A percentile compares a stretch with the other conserved stretches of the same genome.
Conservation (phyloP, 2,113 vertebrate genomes). For the Dermatemys mawii region DNA sequence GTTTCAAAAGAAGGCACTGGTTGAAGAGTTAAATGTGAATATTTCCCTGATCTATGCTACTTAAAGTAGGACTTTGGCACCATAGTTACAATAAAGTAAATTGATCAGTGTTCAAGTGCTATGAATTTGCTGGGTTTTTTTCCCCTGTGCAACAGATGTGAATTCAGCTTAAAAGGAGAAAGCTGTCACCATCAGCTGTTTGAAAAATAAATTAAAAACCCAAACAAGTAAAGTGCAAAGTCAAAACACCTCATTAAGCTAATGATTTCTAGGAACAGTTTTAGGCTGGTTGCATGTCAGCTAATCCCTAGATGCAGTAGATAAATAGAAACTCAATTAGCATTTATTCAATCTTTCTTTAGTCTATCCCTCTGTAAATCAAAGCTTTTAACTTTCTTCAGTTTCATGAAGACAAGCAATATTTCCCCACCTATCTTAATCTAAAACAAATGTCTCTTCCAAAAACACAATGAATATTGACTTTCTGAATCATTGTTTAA, state of each 20-base stretch:
- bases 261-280: not conserved
- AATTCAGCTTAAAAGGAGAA: not conserved
- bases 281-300: not conserved
- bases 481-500: conserved; percentile 29
- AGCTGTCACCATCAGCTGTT: not conserved
- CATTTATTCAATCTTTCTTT: not conserved
- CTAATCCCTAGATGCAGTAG: not conserved
- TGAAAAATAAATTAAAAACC: not conserved
- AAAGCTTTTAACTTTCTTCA: not conserved
- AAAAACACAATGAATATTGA: conserved; percentile 28
- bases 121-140: not conserved
- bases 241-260: not conserved
- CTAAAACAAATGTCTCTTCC: conserved; percentile 8
- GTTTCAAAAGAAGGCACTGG: not conserved
- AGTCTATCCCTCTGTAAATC: not conserved
- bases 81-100: not conserved
- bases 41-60: not conserved
- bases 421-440: not conserved
- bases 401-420: not conserved
- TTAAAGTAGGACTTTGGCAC: not conserved
- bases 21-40: not conserved
- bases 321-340: not conserved
- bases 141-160: not conserved
- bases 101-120: not conserved
- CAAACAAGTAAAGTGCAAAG: not conserved